Evolutionary conservation across 2,797 vertebrate genomes (phyloP).

Genomic region (Sebastes glaucus): DNA sequence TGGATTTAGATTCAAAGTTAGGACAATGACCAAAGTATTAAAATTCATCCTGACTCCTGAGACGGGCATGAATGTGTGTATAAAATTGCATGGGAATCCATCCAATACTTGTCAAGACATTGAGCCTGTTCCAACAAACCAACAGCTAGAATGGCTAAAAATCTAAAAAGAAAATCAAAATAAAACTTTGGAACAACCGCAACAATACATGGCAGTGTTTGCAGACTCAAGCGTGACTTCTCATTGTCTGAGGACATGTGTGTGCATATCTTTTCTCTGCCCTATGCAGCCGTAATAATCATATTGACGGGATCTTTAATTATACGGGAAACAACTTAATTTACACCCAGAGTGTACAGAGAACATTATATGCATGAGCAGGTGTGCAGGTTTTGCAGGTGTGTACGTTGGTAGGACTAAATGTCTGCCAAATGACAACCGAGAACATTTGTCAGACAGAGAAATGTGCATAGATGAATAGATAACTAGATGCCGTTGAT

Average conservation of each 20-base stretch:
- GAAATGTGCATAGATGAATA: constrained; percentile 63
- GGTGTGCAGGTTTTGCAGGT: constrained; percentile 52
- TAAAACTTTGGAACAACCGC: rapidly evolving
- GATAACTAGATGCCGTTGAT: constrained; percentile 35
- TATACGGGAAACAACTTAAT: constrained; percentile 47
- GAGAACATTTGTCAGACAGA: constrained; percentile 58
- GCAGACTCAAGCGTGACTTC: background rate
- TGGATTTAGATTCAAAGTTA: background rate
- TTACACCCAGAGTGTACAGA: constrained; percentile 21
- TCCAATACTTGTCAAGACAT: background rate
- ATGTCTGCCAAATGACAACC: constrained; percentile 60
- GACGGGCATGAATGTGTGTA: too few relatives aligned
- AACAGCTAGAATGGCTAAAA: background rate
- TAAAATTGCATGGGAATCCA: background rate
- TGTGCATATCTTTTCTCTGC: background rate
- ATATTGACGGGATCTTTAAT: constrained; percentile 37
- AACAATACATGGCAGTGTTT: background rate
- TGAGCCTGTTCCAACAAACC: background rate
- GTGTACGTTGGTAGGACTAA: constrained; percentile 44
- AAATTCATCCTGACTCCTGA: background rate
- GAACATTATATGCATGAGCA: constrained; percentile 69
- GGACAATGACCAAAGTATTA: background rate
- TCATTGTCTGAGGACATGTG: background rate
- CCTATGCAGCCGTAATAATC: constrained; percentile 15
- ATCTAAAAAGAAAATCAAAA: background rate